Base-by-base conservation (phyloP, 2,888 invertebrate genomes). In the Coleophora deauratella region DNA sequence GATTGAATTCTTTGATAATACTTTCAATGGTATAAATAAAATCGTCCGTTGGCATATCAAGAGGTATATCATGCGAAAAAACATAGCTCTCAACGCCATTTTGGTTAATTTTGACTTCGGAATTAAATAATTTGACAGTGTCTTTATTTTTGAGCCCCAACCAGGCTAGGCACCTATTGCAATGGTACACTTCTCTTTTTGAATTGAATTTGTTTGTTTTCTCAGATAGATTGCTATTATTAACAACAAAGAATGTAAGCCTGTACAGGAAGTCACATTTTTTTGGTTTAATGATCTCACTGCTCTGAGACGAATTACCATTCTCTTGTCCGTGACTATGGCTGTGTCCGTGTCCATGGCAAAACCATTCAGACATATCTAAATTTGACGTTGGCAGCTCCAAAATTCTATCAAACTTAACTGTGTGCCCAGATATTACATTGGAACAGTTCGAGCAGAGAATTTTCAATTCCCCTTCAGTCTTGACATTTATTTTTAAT, bases 361-460 rank as follows among this genome's bases (percentile, higher is more conserved):
- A 91, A 62, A 90, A 91, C 89, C 90, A 91, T 47, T 91, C 91
- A 0, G 85, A 82, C 60, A 88, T 84, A 54, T 90, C 89, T 42
- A 87, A 70, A 66, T 86, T 87, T 11, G 84, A 79, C 0, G 89
- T 86, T 1, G 91, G 91, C 40, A 91, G 63, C 42, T 91, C 90
- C 44, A 91, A 66, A 54, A 91, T 75, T 47, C 90, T 77, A 36
- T 84, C 68, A 67, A 91, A 90, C 36, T 72, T 76, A 0, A 86
- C 75, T 39, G 59, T 61, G 46, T 65, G 69, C 45, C 82, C 77
- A n/a, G 86, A 71, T 32, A 88, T 62, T n/a, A 70, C 52, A 59
- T 88, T 87, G 0, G 60, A 68, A 52, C 84, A 75, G 53, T 88
- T 78, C 35, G 72, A 64, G 53, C 80, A 76, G 15, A 76, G 53